Base-by-base conservation (phyloP, 2,113 vertebrate species). In the Nycticebus coucang region DNA sequence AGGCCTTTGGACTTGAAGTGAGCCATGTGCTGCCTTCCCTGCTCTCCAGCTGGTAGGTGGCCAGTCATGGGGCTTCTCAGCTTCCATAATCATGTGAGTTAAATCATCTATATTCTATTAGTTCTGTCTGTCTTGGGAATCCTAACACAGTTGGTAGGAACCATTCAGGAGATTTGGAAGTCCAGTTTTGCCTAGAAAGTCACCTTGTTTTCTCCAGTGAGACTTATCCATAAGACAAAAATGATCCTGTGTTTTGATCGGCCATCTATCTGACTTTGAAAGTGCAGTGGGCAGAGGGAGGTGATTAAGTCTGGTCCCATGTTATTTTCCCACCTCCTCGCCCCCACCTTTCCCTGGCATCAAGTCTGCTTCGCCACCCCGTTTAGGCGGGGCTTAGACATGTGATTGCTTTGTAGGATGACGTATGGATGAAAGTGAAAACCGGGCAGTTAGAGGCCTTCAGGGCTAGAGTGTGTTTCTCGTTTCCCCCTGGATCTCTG, bases 261-360 rank as follows among this genome's bases (percentile, higher is more conserved):
- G 3, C 8, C 2, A n/a, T 71, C 7, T 41, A 0, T 82, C 22
- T 93, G 41, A 55, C 69, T 64, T 89, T 79, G 57, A 89, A 45
- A 45, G 17, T 26, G 11, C 5, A 75, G 2, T 62, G 4, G 2
- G 15, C 7, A 50, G 19, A 68, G 11, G 72, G 21, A 87, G 37
- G 6, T 75, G 12, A 45, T 14, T 82, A 55, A 17, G 88, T 21
- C 24, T 14, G 7, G 37, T 1, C 9, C 26, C 37, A 1, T 41
- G 62, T 17, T 26, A 4, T 33, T 17, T 57, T 21, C 59, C 50
- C 68, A 11, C 4, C 59, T 88, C 13, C 33, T 62, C 7, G 22
- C 1, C 6, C 21, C 24, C 3, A 55, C 1, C 4, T 19, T 79
- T 93, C 22, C 3, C 5, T 2, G 13, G 24, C 5, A 0, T 11